Evolutionary conservation across 2,113 vertebrate genomes (phyloP).

Genomic region (Engraulis encrasicolus): DNA sequence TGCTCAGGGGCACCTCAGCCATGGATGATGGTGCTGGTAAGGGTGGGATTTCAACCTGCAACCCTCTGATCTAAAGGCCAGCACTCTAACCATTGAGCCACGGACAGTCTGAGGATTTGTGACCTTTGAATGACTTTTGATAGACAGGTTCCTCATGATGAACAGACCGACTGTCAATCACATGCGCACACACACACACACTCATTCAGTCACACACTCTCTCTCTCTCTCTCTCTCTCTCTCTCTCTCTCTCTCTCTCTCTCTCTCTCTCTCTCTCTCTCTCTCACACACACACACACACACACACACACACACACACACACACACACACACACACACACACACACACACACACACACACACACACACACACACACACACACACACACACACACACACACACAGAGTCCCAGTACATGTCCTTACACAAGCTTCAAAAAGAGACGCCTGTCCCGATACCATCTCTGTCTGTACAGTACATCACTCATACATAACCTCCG

Average conservation of each 20-base stretch:
- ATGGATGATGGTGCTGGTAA: no score
- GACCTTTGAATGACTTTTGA: constrained; percentile 33
- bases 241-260: no score
- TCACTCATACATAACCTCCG: not conserved
- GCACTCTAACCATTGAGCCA: no score
- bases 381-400: constrained; percentile 13
- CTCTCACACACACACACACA: not conserved
- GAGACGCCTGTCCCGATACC: not conserved
- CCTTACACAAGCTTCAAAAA: not conserved
- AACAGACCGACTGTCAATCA: not conserved
- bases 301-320: no score
- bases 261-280: not conserved
- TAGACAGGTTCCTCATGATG: constrained; percentile 10
- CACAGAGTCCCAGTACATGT: not conserved
- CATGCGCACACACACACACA: not conserved
- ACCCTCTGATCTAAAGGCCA: no score
- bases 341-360: no score
- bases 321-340: not conserved
- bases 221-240: no score
- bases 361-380: not conserved
- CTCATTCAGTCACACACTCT: no score
- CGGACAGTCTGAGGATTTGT: constrained; percentile 14
- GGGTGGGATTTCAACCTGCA: no score
- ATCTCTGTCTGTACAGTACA: not conserved
- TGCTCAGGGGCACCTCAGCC: no score